A percentile compares a stretch with the other conserved stretches of the same genome.
These are phyloP conservation scores for Ceyx cyanopectus DNA, from an alignment of 2,113 vertebrate species.

Conservation along the genomic window DNA sequence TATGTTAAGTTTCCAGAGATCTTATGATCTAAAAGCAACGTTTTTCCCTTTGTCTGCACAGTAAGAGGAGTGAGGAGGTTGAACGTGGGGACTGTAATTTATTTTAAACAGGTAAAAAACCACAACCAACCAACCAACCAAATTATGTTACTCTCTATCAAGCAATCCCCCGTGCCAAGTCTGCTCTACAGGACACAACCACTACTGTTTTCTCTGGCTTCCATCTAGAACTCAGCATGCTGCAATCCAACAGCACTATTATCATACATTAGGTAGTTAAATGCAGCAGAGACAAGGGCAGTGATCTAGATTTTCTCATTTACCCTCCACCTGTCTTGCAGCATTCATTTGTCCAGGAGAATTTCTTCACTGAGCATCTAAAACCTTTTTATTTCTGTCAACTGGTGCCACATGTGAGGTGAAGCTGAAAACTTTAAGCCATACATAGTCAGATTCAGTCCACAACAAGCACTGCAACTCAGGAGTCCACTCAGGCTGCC, in stretches of 20 bases:
- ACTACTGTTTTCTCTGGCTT: neutral
- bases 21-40: neutral
- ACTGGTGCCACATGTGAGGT: neutral
- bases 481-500: neutral
- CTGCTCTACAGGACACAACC: neutral
- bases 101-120: neutral
- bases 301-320: neutral
- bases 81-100: accelerated
- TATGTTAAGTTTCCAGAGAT: neutral
- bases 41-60: neutral
- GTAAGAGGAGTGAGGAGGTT: neutral
- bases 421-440: neutral
- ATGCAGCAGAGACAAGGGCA: neutral
- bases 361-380: neutral
- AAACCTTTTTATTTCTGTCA: neutral
- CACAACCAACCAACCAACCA: accelerated
- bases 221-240: neutral
- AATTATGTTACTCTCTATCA: neutral
- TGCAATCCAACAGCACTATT: neutral
- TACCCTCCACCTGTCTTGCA: neutral
- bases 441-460: neutral
- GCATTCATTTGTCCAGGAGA: neutral
- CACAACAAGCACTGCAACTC: neutral
- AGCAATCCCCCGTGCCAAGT: neutral
- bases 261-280: neutral